These are phyloP conservation scores for Amblyjoppa proteus DNA, from an alignment of 2,888 invertebrate species.

Conservation along the genomic window DNA sequence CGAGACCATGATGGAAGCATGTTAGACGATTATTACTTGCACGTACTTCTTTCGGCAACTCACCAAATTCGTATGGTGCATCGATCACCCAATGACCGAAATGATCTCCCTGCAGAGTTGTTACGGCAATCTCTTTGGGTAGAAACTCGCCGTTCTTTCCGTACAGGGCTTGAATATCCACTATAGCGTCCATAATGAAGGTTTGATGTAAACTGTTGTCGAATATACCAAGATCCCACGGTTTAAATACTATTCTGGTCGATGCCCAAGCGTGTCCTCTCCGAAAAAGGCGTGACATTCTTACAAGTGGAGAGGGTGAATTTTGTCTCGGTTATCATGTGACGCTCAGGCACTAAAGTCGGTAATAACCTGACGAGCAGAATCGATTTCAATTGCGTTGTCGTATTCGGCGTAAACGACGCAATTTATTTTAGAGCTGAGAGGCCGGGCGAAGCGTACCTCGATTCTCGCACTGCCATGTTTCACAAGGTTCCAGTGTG, in stretches of 20 bases:
- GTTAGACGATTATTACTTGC: neutral
- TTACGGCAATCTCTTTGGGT: slow-evolving; percentile 31
- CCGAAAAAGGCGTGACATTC: neutral
- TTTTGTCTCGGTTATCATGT: neutral
- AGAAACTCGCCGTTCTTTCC: neutral
- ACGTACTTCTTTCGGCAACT: slow-evolving; percentile 5
- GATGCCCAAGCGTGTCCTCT: neutral
- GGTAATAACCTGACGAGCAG: slow-evolving; percentile 63
- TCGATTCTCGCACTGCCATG: slow-evolving; percentile 70
- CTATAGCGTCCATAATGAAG: slow-evolving; percentile 71
- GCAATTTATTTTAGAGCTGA: slow-evolving; percentile 68
- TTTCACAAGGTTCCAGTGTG: slow-evolving; percentile 62
- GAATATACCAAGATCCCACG: neutral
- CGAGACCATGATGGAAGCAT: too few relatives aligned
- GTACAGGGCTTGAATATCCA: slow-evolving; percentile 36
- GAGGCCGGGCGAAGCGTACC: slow-evolving; percentile 68
- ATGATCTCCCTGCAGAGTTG: neutral
- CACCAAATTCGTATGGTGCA: slow-evolving; percentile 26
- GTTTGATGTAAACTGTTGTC: slow-evolving; percentile 58
- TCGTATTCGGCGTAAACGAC: slow-evolving; percentile 75
- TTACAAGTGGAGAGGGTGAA: neutral
- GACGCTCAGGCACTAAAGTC: neutral
- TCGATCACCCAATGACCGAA: slow-evolving; percentile 30
- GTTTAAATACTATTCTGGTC: too few relatives aligned
- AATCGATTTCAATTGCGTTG: slow-evolving; percentile 74